These are phyloP conservation scores for Alviniconcha strummeri DNA, from an alignment of 2,888 invertebrate species.

Conservation along the genomic window DNA sequence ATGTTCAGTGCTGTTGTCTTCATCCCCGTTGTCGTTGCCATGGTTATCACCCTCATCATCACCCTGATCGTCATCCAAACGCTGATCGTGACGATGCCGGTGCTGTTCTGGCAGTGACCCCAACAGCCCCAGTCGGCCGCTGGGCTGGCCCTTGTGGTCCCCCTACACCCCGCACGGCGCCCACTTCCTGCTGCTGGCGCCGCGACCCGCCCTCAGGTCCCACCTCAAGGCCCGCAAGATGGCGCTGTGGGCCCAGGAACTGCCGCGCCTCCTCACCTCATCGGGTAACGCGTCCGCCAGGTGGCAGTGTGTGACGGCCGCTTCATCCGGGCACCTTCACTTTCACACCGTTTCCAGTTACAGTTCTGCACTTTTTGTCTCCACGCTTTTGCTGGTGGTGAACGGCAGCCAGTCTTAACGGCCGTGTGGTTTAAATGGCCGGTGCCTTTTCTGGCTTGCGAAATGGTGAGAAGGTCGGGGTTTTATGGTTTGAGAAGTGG, in stretches of 20 bases:
- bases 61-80: neutral
- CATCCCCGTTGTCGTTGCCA: neutral
- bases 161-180: slow-evolving; percentile 1
- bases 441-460: no score
- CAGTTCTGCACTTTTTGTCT: no score
- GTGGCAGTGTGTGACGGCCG: neutral
- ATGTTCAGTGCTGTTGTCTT: neutral
- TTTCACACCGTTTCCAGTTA: no score
- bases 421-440: no score
- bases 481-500: no score
- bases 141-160: neutral
- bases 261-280: slow-evolving; percentile 12
- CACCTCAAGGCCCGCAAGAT: slow-evolving; percentile 9
- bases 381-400: no score
- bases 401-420: no score
- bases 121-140: neutral
- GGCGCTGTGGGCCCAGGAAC: slow-evolving; percentile 4
- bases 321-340: neutral
- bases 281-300: neutral
- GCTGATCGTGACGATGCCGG: no score
- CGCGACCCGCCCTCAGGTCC: neutral
- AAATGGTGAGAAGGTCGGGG: no score
- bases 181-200: neutral
- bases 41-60: neutral
- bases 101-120: neutral